Conservation (phyloP, 2,888 invertebrate genomes). For the Lymantria monacha region DNA sequence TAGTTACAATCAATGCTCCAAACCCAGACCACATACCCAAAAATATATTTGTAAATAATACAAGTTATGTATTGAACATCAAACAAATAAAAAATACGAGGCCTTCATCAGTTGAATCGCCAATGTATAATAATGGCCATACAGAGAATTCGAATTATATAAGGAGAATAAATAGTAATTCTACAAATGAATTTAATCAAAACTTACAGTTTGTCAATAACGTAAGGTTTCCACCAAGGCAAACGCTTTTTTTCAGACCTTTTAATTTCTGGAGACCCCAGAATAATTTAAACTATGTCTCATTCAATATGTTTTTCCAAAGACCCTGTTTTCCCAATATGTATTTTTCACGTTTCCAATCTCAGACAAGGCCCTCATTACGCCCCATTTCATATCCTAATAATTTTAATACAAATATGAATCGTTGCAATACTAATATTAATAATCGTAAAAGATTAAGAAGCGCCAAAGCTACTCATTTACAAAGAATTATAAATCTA, state of each 20-base stretch:
- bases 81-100: conserved; percentile 37
- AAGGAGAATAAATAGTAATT: conserved; percentile 41
- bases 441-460: conserved; percentile 37
- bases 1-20: conserved; percentile 52
- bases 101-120: conserved; percentile 29
- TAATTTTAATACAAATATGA: conserved; percentile 11
- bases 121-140: conserved; percentile 43
- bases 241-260: conserved; percentile 29
- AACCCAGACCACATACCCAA: conserved; percentile 52
- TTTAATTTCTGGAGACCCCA: conserved; percentile 45
- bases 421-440: conserved; percentile 11
- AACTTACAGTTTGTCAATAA: conserved; percentile 17
- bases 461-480: conserved; percentile 36
- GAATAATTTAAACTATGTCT: conserved; percentile 39
- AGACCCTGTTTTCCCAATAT: conserved; percentile 39
- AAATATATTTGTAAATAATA: conserved; percentile 54
- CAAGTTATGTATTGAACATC: conserved; percentile 53
- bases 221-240: conserved; percentile 23
- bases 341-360: conserved; percentile 40
- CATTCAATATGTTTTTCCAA: conserved; percentile 47
- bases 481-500: conserved; percentile 47
- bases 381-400: conserved; percentile 14
- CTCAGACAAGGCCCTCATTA: conserved; percentile 27
- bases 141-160: conserved; percentile 52
- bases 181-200: conserved; percentile 19